phyloP scores from a whole-genome alignment of 2,888 invertebrate genomes.

The Eledone cirrhosa region DNA sequence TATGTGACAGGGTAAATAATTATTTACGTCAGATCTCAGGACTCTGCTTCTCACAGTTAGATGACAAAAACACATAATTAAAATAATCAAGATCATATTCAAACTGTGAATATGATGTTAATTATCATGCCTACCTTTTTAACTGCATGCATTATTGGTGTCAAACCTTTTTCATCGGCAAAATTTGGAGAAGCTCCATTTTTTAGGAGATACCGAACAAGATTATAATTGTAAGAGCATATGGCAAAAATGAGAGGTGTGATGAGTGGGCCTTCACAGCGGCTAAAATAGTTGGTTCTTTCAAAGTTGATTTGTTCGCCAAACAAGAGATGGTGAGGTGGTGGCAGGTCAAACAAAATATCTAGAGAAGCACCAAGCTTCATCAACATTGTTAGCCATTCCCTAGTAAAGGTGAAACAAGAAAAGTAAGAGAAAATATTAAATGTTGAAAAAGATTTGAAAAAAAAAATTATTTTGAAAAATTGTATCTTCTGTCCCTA shows the following conservation, averaged over 20 bases:
- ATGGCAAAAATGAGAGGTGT: slow-evolving; percentile 66
- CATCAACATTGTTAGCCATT: slow-evolving; percentile 52
- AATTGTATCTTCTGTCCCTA: not conserved
- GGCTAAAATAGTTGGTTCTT: slow-evolving; percentile 45
- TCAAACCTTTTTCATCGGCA: slow-evolving; percentile 62
- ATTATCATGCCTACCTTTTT: slow-evolving; percentile 56
- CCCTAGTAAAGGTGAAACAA: slow-evolving; percentile 36
- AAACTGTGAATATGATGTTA: too few relatives aligned
- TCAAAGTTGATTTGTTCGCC: slow-evolving; percentile 37
- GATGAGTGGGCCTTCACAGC: slow-evolving; percentile 40
- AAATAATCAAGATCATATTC: too few relatives aligned
- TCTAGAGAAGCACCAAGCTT: slow-evolving; percentile 57
- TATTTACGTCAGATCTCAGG: too few relatives aligned
- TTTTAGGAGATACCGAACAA: slow-evolving; percentile 61
- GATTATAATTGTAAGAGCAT: slow-evolving; percentile 58
- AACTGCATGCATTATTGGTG: slow-evolving; percentile 68
- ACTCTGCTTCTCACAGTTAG: too few relatives aligned
- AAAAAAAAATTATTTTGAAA: too few relatives aligned
- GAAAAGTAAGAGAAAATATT: too few relatives aligned
- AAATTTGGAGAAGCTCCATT: slow-evolving; percentile 64
- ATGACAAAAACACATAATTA: too few relatives aligned
- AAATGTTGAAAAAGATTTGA: too few relatives aligned
- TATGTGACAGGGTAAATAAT: too few relatives aligned
- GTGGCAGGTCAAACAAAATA: slow-evolving; percentile 57
- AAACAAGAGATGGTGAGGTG: slow-evolving; percentile 53